phyloP scores from a whole-genome alignment of 2,113 vertebrate genomes.

The Periophthalmodon schlosseri region DNA sequence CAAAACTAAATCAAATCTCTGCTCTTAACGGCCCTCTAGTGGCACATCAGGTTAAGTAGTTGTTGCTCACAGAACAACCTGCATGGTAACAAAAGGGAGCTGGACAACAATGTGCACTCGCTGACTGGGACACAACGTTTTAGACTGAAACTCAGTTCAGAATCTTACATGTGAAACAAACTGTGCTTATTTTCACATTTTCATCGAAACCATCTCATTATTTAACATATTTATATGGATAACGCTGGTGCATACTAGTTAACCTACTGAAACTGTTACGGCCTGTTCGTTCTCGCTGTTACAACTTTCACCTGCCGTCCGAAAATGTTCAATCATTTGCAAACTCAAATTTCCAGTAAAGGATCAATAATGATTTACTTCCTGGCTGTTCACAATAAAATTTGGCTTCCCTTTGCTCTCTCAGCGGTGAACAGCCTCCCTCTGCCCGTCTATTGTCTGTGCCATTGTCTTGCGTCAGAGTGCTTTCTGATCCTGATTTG shows the following conservation, averaged over 20 bases:
- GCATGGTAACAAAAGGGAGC: too few relatives aligned
- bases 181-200: not conserved
- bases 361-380: constrained; percentile 6
- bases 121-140: too few relatives aligned
- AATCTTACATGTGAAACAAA: not conserved
- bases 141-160: too few relatives aligned
- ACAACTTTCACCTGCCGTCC: not conserved
- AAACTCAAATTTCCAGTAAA: not conserved
- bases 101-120: too few relatives aligned
- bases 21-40: too few relatives aligned
- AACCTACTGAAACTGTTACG: not conserved
- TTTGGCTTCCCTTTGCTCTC: not conserved
- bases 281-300: not conserved
- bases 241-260: constrained; percentile 3
- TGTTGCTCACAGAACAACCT: too few relatives aligned
- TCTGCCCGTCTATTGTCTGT: constrained; percentile 3
- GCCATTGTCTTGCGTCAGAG: constrained; percentile 9
- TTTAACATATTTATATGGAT: not conserved
- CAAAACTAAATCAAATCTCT: too few relatives aligned
- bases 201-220: not conserved
- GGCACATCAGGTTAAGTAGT: too few relatives aligned
- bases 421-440: constrained; percentile 1
- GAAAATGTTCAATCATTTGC: not conserved
- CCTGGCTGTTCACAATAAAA: not conserved
- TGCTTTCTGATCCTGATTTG: constrained; percentile 14